A percentile compares a stretch with the other conserved stretches of the same genome.
Evolutionary conservation across 2,888 invertebrate genomes (phyloP).

Genomic region (Graphium colonna): DNA sequence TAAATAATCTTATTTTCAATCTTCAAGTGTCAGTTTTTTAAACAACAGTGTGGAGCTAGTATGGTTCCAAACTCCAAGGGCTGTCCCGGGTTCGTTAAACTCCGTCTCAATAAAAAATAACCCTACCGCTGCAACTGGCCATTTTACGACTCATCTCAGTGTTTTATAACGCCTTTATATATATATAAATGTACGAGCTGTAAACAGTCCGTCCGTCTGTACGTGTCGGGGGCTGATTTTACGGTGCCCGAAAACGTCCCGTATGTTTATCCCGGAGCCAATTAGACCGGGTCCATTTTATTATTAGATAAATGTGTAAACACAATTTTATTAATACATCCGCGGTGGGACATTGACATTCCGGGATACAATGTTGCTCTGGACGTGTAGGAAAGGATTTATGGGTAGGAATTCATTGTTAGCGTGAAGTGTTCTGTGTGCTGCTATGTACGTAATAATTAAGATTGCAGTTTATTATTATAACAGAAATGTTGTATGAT

Average conservation of each 20-base stretch:
- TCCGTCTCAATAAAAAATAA: constrained; percentile 49
- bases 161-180: constrained; percentile 50
- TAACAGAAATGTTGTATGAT: too few relatives aligned
- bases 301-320: constrained; percentile 23
- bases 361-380: not conserved
- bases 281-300: constrained; percentile 25
- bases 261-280: constrained; percentile 26
- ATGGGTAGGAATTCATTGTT: too few relatives aligned
- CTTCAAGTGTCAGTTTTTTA: constrained; percentile 17
- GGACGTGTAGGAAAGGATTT: too few relatives aligned
- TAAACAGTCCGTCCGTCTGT: constrained; percentile 31
- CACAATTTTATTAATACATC: constrained; percentile 20
- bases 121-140: constrained; percentile 47
- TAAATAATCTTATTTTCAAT: not conserved
- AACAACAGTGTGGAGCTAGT: constrained; percentile 45
- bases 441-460: too few relatives aligned
- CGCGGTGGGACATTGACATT: not conserved
- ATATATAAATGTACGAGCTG: constrained; percentile 30
- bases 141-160: constrained; percentile 58
- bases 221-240: constrained; percentile 20
- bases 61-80: constrained; percentile 61
- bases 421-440: too few relatives aligned
- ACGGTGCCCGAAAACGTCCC: constrained; percentile 24
- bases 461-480: too few relatives aligned
- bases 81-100: constrained; percentile 51